Evolutionary conservation across 2,888 invertebrate species (phyloP).

Genomic region (Fragum sueziense): DNA sequence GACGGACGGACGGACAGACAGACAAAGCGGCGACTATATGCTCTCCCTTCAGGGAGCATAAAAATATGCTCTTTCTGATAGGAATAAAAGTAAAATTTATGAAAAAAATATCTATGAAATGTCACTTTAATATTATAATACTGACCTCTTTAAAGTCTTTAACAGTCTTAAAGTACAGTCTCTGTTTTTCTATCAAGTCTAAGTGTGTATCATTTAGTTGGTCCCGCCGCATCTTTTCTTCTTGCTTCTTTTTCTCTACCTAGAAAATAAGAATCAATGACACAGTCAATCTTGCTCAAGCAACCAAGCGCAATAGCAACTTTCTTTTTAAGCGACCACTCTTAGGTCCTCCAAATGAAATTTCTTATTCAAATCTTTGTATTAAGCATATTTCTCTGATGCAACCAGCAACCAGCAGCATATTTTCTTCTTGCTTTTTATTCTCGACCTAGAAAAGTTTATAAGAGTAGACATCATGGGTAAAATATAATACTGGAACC

Average conservation of each 20-base stretch:
- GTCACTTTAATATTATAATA: background rate
- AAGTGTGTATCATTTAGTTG: slow-evolving; percentile 85
- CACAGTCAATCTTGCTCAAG: no score
- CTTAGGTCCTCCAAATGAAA: no score
- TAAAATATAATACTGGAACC: no score
- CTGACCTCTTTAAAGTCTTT: slow-evolving; percentile 88
- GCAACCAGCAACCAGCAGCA: no score
- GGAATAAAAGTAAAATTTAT: background rate
- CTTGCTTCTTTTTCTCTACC: slow-evolving; percentile 86
- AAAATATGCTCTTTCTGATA: background rate
- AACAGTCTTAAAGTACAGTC: slow-evolving; percentile 90
- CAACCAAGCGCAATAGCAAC: no score
- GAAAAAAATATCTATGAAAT: background rate
- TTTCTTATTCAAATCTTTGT: no score
- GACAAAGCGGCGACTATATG: background rate
- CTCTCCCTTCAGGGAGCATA: background rate
- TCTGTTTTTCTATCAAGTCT: slow-evolving; percentile 86
- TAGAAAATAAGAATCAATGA: slow-evolving; percentile 65
- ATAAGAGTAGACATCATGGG: no score
- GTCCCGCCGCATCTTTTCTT: slow-evolving; percentile 88
- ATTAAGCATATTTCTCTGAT: no score
- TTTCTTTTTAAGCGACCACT: no score
- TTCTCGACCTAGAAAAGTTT: slow-evolving; percentile 84
- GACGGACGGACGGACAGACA: no score
- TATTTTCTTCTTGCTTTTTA: slow-evolving; percentile 87